Base-by-base conservation (phyloP, 2,888 invertebrate species). In the Stenotaenia linearis region DNA sequence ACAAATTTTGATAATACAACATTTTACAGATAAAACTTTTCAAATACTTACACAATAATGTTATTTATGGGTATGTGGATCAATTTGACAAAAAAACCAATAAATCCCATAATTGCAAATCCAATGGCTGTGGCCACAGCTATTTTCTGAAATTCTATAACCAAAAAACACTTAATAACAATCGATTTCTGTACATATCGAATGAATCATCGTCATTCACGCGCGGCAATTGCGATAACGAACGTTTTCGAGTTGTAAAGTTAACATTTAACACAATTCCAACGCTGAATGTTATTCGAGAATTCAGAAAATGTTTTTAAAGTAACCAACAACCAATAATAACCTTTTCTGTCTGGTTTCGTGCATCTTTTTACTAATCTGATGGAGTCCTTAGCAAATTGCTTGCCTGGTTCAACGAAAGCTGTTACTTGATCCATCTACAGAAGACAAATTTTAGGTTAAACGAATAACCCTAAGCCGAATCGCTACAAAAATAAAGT, bases 91-190 rank as follows among this genome's bases (percentile, higher is more conserved):
- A 99, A 99, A 90, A 99, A 99, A 84, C 99, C 99, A 86, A 99
- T 99, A 89, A 99, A 99, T 80, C 99, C 99, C 99, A 99, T 99
- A 87, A 99, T 98, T 87, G 96, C 97, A 90, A 99, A 99, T 80
- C 99, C 99, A 85, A 99, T 97, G 4, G 98, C 98, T 81, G 99
- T 99, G 80, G 99, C 99, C 84, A 98, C 94, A 30, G 98, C 99
- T 85, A 99, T 99, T 89, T 99, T 99, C 87, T 98, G 98, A 88
- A 99, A 99, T 88, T 99, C 99, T 96, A 90, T n/a, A 45, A 91
- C 12, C 6, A 25, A 75, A 32, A 18, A 75, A 75, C 7, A 23
- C 5, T 75, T n/a, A 25, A 75, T 75, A 10, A 12, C 10, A 15
- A 12, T n/a, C n/a, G n/a, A n/a, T n/a, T n/a, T n/a, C n/a, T n/a